Evolutionary conservation across 2,113 vertebrate species (phyloP).

Genomic region (Montifringilla adamsi): DNA sequence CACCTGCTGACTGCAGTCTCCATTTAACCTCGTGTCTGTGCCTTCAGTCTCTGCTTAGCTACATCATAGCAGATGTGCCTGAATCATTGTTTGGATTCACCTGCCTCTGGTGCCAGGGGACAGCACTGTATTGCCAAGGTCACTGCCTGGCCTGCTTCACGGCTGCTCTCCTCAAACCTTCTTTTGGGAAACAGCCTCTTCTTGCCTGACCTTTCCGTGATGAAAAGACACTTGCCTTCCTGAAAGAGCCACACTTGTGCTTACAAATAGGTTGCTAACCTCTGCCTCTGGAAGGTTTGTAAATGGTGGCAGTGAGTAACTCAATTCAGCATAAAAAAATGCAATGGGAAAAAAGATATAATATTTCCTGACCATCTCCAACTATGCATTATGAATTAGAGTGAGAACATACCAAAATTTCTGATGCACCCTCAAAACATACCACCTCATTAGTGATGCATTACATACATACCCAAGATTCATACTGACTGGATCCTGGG

Average conservation of each 20-base stretch:
- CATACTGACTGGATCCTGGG: not conserved
- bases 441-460: not conserved
- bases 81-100: not conserved
- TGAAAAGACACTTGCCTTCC: not conserved
- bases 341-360: not conserved
- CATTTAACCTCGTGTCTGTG: not conserved
- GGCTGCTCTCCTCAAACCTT: not conserved
- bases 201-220: not conserved
- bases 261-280: not conserved
- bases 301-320: not conserved
- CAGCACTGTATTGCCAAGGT: not conserved
- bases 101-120: not conserved
- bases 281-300: not conserved
- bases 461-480: not conserved
- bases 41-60: not conserved
- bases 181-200: not conserved
- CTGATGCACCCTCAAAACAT: not conserved
- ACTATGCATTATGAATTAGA: not conserved
- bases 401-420: not conserved
- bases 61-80: not conserved
- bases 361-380: not conserved
- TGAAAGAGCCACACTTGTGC: not conserved
- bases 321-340: not conserved
- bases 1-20: not conserved
- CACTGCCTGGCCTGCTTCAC: accelerated